These are phyloP conservation scores for Ommatoiulus sabulosus DNA, from an alignment of 2,888 invertebrate species.

Conservation along the genomic window DNA sequence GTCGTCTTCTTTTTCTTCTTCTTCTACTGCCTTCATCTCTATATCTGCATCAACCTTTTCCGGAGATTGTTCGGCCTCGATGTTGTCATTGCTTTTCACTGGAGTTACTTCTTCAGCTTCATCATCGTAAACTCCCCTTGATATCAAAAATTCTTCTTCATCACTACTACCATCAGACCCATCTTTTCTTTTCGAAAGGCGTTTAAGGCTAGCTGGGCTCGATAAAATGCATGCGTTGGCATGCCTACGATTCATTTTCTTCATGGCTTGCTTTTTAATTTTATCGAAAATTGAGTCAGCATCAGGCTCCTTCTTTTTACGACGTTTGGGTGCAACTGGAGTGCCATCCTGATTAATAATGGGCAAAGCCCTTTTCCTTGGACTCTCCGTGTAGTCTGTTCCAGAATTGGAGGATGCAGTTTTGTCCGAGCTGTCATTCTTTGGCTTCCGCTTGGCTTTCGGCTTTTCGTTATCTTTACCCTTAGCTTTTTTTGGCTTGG, in stretches of 20 bases:
- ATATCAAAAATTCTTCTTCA: conserved; percentile 55
- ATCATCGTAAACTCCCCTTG: conserved; percentile 21
- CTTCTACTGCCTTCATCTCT: not conserved
- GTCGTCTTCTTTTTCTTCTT: not conserved
- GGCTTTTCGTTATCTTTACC: not conserved
- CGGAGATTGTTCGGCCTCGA: too few species aligned
- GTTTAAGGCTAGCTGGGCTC: not conserved
- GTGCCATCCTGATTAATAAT: conserved; percentile 37
- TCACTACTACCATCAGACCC: conserved; percentile 55
- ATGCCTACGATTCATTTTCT: conserved; percentile 20
- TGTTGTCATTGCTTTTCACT: too few species aligned
- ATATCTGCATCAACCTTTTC: not conserved
- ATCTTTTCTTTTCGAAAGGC: conserved; percentile 41
- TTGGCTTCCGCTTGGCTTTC: not conserved
- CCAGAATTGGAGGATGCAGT: not conserved
- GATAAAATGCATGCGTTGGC: conserved; percentile 12
- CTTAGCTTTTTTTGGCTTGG: not conserved
- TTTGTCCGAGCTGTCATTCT: not conserved
- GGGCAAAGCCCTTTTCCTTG: conserved; percentile 32
- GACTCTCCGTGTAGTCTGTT: not conserved
- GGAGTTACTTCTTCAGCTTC: conserved; percentile 11
- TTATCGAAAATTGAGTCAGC: conserved; percentile 54
- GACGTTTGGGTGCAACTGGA: conserved; percentile 17
- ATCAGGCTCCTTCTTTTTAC: conserved; percentile 53
- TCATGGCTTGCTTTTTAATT: conserved; percentile 53